phyloP scores from a whole-genome alignment of 2,797 vertebrate species.

The Sternotherus odoratus region DNA sequence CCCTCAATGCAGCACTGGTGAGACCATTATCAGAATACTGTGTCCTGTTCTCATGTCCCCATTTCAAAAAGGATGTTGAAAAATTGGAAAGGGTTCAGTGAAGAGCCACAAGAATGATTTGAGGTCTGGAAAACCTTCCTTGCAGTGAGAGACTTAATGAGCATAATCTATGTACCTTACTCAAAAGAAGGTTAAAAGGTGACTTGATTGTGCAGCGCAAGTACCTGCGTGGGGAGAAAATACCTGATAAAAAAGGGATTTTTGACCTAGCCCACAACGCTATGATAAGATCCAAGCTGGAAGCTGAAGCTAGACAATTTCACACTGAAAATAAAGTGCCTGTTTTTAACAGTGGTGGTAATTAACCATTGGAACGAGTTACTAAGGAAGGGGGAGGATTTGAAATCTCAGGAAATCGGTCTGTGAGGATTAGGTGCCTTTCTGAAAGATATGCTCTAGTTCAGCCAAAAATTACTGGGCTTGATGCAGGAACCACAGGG shows the following conservation, averaged over 20 bases:
- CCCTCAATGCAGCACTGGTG: neutral
- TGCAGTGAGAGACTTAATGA: conserved; percentile 59
- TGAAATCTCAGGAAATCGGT: neutral
- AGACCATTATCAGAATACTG: neutral
- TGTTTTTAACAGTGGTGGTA: conserved; percentile 10
- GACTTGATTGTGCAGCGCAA: conserved; percentile 61
- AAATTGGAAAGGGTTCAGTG: conserved; percentile 43
- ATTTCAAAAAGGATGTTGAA: conserved; percentile 41
- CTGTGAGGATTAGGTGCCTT: neutral
- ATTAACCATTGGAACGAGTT: conserved; percentile 36
- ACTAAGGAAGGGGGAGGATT: neutral
- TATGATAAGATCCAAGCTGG: conserved; percentile 47
- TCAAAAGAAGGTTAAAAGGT: conserved; percentile 62
- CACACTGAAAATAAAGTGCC: conserved; percentile 48
- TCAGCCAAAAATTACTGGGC: conserved; percentile 22
- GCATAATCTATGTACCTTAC: conserved; percentile 65
- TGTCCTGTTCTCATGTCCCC: neutral
- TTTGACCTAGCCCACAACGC: conserved; percentile 51
- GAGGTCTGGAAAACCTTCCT: conserved; percentile 40
- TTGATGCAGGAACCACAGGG: conserved; percentile 1
- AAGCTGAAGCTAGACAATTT: conserved; percentile 50
- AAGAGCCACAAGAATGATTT: conserved; percentile 37
- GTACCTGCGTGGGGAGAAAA: conserved; percentile 61
- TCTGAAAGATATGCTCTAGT: neutral
- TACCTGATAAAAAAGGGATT: conserved; percentile 55